Percentiles rank a stretch among this genome's conserved stretches.
phyloP scores from a whole-genome alignment of 2,113 vertebrate genomes.

The Prionailurus viverrinus region DNA sequence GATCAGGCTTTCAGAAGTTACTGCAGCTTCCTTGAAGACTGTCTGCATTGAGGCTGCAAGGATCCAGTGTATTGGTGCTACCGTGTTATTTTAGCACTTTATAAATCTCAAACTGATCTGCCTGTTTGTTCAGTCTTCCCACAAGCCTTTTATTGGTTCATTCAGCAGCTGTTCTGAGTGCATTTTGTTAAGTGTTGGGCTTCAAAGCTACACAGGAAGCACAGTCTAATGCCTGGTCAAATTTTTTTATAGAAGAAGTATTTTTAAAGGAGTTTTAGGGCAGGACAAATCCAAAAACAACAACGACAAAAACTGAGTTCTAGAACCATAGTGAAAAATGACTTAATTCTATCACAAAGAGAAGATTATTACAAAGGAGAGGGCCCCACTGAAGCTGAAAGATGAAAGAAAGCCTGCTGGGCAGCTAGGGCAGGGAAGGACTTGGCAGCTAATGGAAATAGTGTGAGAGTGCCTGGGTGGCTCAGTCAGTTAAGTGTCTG shows the following conservation, averaged over 20 bases:
- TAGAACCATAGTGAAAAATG: not conserved
- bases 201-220: not conserved
- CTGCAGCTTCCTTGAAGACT: not conserved
- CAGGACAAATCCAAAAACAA: not conserved
- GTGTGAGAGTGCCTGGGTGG: too few relatives aligned
- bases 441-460: not conserved
- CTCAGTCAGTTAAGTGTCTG: too few relatives aligned
- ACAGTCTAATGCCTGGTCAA: not conserved
- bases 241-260: not conserved
- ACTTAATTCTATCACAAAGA: not conserved
- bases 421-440: not conserved
- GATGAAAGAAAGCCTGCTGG: too few relatives aligned
- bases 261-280: not conserved
- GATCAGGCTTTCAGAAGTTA: not conserved
- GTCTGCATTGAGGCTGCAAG: not conserved
- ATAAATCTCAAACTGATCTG: rapidly evolving
- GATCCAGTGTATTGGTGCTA: not conserved
- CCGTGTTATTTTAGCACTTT: constrained; percentile 65
- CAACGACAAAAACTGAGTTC: not conserved
- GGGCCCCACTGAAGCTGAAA: not conserved
- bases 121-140: not conserved
- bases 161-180: not conserved
- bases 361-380: not conserved
- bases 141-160: not conserved
- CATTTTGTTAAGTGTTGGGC: not conserved